Conservation (phyloP, 2,888 invertebrate genomes). For the Chydorus sphaericus region DNA sequence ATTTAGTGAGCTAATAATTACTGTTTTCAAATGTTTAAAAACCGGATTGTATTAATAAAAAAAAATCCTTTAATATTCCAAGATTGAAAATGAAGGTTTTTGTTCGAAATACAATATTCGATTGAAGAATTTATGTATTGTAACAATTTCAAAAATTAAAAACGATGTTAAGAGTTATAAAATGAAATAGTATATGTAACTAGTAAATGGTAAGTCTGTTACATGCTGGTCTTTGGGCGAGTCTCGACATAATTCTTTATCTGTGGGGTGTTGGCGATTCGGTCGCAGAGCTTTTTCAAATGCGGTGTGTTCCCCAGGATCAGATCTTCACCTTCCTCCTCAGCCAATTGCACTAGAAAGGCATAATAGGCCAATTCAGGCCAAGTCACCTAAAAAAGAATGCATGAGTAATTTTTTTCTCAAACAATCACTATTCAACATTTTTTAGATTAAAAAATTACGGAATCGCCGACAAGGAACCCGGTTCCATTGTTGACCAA, state of each 20-base stretch:
- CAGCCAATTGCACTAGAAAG: constrained; percentile 39
- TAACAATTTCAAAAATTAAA: too few relatives aligned
- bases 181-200: too few relatives aligned
- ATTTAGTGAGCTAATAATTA: too few relatives aligned
- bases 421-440: too few relatives aligned
- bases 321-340: constrained; percentile 38
- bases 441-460: constrained; percentile 29
- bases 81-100: too few relatives aligned
- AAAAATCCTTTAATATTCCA: too few relatives aligned
- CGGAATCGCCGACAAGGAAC: constrained; percentile 40
- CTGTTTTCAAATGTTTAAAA: too few relatives aligned
- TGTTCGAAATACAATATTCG: too few relatives aligned
- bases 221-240: constrained; percentile 40
- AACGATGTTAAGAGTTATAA: too few relatives aligned
- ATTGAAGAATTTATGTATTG: too few relatives aligned
- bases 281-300: constrained; percentile 36
- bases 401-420: constrained; percentile 3
- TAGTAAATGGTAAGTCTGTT: constrained; percentile 20
- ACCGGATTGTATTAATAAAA: too few relatives aligned
- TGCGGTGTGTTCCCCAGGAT: constrained; percentile 37
- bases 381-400: constrained; percentile 39
- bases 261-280: constrained; percentile 37
- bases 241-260: constrained; percentile 40
- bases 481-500: constrained; percentile 37
- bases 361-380: constrained; percentile 43